Evolutionary conservation across 2,113 vertebrate species (phyloP).

Genomic region (Notarius lentiginosus): DNA sequence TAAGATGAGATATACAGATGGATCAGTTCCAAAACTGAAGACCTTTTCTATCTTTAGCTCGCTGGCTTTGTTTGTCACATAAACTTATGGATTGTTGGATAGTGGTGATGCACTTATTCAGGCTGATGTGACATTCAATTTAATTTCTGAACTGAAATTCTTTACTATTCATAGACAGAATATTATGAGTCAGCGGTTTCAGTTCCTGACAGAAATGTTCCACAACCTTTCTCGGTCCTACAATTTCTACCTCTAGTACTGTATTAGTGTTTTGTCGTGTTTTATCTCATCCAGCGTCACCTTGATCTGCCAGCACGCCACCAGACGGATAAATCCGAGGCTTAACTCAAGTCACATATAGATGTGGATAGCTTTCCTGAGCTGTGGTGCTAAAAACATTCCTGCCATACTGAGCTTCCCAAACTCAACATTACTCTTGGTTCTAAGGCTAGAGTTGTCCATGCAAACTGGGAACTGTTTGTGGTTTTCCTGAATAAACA

Average conservation of each 20-base stretch:
- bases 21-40: background rate
- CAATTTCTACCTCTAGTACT: background rate
- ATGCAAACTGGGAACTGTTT: background rate
- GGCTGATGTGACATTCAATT: background rate
- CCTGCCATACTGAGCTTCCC: background rate
- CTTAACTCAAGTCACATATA: background rate
- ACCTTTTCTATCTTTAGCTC: background rate
- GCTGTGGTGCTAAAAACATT: constrained; percentile 50
- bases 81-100: background rate
- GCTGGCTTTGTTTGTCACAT: background rate
- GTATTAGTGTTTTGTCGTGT: background rate
- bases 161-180: background rate
- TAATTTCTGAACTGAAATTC: background rate
- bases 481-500: constrained; percentile 37
- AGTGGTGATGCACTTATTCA: background rate
- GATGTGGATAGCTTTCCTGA: constrained; percentile 38
- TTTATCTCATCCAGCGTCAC: constrained; percentile 10
- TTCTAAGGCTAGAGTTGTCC: background rate
- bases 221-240: too few species aligned
- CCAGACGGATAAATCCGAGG: constrained; percentile 20
- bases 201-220: background rate
- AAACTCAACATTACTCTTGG: constrained; percentile 40
- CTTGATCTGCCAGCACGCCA: constrained; percentile 48
- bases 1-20: background rate
- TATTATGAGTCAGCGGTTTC: background rate